Conservation (phyloP, 2,888 invertebrate species). For the Stenurella melanura region DNA sequence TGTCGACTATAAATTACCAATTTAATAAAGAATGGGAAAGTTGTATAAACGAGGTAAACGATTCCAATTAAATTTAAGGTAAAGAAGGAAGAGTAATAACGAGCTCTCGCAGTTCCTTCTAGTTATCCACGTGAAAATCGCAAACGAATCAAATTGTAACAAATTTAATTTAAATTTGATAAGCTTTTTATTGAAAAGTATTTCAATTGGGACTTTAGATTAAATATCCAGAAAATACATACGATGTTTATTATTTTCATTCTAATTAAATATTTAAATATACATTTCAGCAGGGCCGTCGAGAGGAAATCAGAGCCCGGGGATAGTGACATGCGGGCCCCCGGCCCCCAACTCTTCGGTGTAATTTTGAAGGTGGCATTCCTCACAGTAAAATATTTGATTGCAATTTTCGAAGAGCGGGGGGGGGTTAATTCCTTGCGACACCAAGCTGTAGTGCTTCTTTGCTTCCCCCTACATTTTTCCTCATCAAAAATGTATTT, state of each 20-base stretch:
- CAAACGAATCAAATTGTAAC: background rate
- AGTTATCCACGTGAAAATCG: background rate
- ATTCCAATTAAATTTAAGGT: conserved; percentile 8
- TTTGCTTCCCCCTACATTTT: too few relatives aligned
- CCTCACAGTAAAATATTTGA: too few relatives aligned
- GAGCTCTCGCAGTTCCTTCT: background rate
- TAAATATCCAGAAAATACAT: background rate
- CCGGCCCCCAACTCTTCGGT: too few relatives aligned
- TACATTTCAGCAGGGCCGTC: too few relatives aligned
- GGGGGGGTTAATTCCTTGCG: too few relatives aligned
- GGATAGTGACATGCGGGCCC: too few relatives aligned
- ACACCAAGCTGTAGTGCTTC: too few relatives aligned
- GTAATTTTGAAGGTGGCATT: too few relatives aligned
- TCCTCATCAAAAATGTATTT: too few relatives aligned
- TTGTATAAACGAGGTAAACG: background rate
- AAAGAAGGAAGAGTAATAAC: background rate
- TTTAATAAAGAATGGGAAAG: background rate
- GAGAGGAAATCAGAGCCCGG: too few relatives aligned
- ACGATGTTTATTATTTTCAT: background rate
- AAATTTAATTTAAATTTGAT: background rate
- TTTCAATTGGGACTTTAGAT: background rate
- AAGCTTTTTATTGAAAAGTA: background rate
- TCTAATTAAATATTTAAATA: background rate
- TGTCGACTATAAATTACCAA: conserved; percentile 5
- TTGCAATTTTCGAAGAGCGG: too few relatives aligned